Conservation (phyloP, 2,797 vertebrate genomes). For the Scomberomorus guttatus region DNA sequence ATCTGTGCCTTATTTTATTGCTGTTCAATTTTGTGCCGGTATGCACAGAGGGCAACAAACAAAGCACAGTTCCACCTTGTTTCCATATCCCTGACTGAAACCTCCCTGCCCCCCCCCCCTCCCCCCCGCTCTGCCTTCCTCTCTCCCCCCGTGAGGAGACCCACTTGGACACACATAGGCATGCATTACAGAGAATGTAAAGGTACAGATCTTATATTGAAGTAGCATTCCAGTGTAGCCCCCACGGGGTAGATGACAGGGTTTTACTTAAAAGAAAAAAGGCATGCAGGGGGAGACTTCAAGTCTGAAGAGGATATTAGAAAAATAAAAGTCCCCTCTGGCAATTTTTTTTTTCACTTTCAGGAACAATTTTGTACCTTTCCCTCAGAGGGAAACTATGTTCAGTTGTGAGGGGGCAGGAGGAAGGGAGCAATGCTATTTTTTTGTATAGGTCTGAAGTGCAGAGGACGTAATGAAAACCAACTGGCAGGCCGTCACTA, state of each 20-base stretch:
- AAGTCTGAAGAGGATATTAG: conserved; percentile 89
- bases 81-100: conserved; percentile 72
- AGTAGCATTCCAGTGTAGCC: conserved; percentile 81
- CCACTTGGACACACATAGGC: conserved; percentile 74
- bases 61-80: conserved; percentile 82
- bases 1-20: conserved; percentile 80
- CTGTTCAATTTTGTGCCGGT: conserved; percentile 79
- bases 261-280: conserved; percentile 84
- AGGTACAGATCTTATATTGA: conserved; percentile 84
- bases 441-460: conserved; percentile 69
- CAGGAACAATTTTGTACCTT: conserved; percentile 82
- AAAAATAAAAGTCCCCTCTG: conserved; percentile 84
- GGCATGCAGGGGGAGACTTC: conserved; percentile 78
- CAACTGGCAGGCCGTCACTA: conserved; percentile 86
- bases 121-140: not conserved
- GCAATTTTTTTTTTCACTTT: conserved; percentile 77
- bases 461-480: conserved; percentile 85
- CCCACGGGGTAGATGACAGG: conserved; percentile 84
- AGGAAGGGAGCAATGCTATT: conserved; percentile 56
- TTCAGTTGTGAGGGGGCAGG: conserved; percentile 58
- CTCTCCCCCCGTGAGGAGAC: conserved; percentile 54
- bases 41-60: conserved; percentile 84
- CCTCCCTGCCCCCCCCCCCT: not conserved
- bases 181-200: conserved; percentile 75
- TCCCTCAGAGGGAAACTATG: conserved; percentile 72